Percentiles rank a stretch among this genome's conserved stretches.
These are phyloP conservation scores for Cossypha polioptera DNA, from an alignment of 2,797 vertebrate genomes.

Conservation along the genomic window DNA sequence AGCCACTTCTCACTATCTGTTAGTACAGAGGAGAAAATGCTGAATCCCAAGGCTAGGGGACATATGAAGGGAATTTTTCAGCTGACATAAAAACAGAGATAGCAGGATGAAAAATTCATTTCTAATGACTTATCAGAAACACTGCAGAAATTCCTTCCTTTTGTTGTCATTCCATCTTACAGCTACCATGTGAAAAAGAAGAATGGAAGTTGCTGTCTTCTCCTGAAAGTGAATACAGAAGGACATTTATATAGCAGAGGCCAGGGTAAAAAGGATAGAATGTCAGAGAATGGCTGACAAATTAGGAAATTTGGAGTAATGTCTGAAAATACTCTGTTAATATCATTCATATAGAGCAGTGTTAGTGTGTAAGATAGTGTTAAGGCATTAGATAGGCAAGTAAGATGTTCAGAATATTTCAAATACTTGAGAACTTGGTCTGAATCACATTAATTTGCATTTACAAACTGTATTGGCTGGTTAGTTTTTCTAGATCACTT, in stretches of 20 bases:
- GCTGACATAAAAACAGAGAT: slow-evolving; percentile 76
- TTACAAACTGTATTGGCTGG: neutral
- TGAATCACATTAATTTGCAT: neutral
- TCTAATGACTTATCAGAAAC: slow-evolving; percentile 77
- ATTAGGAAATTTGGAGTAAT: neutral
- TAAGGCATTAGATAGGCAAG: neutral
- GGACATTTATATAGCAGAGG: neutral
- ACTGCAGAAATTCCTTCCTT: neutral
- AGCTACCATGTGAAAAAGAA: neutral
- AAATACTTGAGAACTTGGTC: neutral
- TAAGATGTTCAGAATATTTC: neutral
- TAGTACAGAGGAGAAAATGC: slow-evolving; percentile 28
- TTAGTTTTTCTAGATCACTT: neutral
- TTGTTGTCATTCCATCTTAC: neutral
- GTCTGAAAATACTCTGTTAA: neutral
- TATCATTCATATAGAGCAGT: neutral
- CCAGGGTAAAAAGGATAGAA: neutral
- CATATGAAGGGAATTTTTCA: slow-evolving; percentile 74
- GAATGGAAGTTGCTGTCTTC: neutral
- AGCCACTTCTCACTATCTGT: neutral
- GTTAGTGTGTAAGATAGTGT: neutral
- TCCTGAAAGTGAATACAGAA: neutral
- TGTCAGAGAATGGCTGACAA: neutral
- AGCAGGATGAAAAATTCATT: slow-evolving; percentile 72
- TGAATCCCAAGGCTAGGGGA: slow-evolving; percentile 63